phyloP scores from a whole-genome alignment of 2,888 invertebrate species.

The Alloscopus bannaensis region DNA sequence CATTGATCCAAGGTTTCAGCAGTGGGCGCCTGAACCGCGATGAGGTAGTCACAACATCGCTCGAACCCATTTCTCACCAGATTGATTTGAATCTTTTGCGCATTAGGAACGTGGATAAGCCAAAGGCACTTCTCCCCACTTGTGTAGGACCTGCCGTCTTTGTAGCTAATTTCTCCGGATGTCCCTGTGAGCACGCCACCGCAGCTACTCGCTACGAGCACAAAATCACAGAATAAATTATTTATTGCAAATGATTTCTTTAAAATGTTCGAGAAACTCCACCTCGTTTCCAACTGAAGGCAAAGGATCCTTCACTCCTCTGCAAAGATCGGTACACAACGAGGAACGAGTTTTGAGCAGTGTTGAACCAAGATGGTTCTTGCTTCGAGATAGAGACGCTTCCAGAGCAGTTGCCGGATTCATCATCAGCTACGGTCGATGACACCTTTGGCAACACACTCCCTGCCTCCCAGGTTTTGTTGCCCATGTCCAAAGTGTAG shows the following conservation, averaged over 20 bases:
- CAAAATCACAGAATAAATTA: slow-evolving; percentile 13
- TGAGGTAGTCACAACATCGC: slow-evolving; percentile 42
- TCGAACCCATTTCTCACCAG: slow-evolving; percentile 41
- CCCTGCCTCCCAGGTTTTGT: too few species aligned
- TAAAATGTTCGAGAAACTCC: neutral
- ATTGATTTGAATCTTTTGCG: slow-evolving; percentile 18
- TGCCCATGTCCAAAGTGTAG: too few species aligned
- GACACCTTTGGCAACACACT: too few species aligned
- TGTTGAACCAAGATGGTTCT: neutral
- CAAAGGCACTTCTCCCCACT: slow-evolving; percentile 50
- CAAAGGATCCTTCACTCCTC: slow-evolving; percentile 3
- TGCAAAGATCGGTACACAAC: slow-evolving; percentile 30
- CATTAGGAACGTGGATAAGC: slow-evolving; percentile 35
- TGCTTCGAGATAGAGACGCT: neutral
- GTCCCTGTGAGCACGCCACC: slow-evolving; percentile 38
- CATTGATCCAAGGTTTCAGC: slow-evolving; percentile 6
- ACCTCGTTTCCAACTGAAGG: slow-evolving; percentile 28
- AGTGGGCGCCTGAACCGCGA: neutral
- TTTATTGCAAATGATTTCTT: neutral
- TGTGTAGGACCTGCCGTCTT: slow-evolving; percentile 19
- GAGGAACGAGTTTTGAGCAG: neutral
- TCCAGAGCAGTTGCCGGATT: too few species aligned
- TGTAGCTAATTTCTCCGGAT: slow-evolving; percentile 44
- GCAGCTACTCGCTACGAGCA: too few species aligned
- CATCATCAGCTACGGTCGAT: too few species aligned